Base-by-base conservation (phyloP, 2,888 invertebrate species). In the Cistogaster globosa region DNA sequence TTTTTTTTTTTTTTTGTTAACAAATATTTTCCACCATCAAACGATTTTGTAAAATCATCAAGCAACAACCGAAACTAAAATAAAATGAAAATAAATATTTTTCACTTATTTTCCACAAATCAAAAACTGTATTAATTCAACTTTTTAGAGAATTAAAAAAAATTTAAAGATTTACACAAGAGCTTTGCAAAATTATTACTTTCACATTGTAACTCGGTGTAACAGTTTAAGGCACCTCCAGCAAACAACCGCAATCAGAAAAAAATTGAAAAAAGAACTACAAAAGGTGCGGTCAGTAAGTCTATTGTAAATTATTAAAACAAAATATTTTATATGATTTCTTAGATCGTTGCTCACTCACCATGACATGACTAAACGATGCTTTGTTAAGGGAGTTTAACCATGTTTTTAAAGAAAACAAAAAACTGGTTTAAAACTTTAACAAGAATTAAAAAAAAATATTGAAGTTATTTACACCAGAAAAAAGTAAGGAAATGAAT, bases 71-170 rank as follows among this genome's bases (percentile, higher is more conserved):
- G 12, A 1, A 42, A 42, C 8, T 32, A 32, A 32, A 26, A 26
- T n/a, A 16, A 60, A 67, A 69, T 26, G 45, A 75, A 69, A 81
- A 74, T 72, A 68, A 82, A 82, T 79, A 82, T 75, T 82, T 42
- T 85, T 32, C 78, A 74, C 78, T 85, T 85, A 85, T 75, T 78
- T 82, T 71, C 14, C 38, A 20, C 55, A 75, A 82, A 82, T 75
- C 78, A 85, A 78, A 85, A 71, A 71, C 14, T 71, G n/a, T 74
- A 75, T 75, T 78, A 78, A 51, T 58, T 20, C 22, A 18, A 48
- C 65, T 63, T 69, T 51, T 74, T 51, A 12, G 26, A 32, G 5
- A 62, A 22, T 26, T 42, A 57, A 12, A 20, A n/a, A 62, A 65
- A 57, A 32, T 36, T 51, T 3, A 7, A 42, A 69, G 18, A 76